Conservation (phyloP, 2,797 vertebrate species). For the Cirrhinus mrigala region DNA sequence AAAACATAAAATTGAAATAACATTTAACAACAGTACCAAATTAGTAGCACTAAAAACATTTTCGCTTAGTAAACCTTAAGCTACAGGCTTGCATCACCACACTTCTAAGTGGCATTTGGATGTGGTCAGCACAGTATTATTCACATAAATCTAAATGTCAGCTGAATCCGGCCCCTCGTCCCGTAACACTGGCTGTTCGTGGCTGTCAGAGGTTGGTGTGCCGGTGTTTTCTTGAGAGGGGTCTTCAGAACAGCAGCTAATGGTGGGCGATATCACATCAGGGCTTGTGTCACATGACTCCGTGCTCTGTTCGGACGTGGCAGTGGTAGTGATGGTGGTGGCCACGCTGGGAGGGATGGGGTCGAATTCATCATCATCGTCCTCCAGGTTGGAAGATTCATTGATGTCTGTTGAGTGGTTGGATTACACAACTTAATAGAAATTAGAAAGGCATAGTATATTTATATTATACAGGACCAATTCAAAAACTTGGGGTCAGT, state of each 20-base stretch:
- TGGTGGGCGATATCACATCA: constrained; percentile 88
- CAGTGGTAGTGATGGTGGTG: constrained; percentile 84
- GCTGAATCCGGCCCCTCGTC: constrained; percentile 82
- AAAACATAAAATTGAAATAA: not conserved
- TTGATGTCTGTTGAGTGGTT: constrained; percentile 80
- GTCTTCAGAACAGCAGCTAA: constrained; percentile 92
- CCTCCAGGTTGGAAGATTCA: constrained; percentile 85
- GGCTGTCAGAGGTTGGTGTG: constrained; percentile 82
- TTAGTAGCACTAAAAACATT: constrained; percentile 5
- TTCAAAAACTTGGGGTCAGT: not conserved
- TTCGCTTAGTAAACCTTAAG: not conserved
- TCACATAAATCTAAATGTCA: constrained; percentile 43
- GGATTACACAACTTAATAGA: not conserved
- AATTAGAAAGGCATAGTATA: not conserved
- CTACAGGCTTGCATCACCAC: not conserved
- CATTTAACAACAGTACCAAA: not conserved
- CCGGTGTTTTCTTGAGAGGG: constrained; percentile 84
- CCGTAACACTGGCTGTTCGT: constrained; percentile 72
- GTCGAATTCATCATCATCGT: constrained; percentile 90
- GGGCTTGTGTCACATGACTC: constrained; percentile 96
- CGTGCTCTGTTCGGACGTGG: constrained; percentile 92
- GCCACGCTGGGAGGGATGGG: constrained; percentile 83
- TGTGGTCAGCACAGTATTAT: not conserved
- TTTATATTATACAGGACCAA: not conserved
- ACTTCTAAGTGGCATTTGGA: not conserved